Evolutionary conservation across 2,888 invertebrate genomes (phyloP).

Genomic region (Epiblema foenella): DNA sequence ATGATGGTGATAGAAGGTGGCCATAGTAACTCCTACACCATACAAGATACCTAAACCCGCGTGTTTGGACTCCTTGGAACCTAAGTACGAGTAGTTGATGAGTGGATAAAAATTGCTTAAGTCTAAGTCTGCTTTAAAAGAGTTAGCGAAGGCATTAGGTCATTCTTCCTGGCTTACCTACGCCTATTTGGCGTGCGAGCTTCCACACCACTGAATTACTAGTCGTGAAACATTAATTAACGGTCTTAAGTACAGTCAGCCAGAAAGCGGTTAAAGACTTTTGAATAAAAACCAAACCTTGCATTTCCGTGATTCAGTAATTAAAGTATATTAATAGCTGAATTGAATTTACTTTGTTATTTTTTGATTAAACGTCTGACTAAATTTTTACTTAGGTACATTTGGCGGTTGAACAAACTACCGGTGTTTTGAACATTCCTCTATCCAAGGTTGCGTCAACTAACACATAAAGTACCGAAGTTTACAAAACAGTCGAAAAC

Average conservation of each 20-base stretch:
- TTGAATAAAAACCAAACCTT: no score
- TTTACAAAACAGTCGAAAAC: conserved; percentile 4
- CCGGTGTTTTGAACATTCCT: not conserved
- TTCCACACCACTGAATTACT: conserved; percentile 9
- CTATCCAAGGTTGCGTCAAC: conserved; percentile 1
- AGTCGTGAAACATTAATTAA: not conserved
- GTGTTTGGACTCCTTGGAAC: no score
- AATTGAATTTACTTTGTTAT: not conserved
- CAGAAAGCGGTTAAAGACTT: no score
- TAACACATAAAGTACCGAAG: conserved; percentile 5
- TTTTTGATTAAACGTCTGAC: not conserved
- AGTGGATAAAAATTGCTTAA: no score
- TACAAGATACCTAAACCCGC: no score
- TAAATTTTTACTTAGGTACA: not conserved
- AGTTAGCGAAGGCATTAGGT: not conserved
- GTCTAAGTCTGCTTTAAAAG: no score
- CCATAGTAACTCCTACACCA: no score
- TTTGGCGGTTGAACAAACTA: not conserved
- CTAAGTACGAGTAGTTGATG: no score
- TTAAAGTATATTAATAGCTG: not conserved
- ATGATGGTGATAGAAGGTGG: no score
- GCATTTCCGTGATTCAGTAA: not conserved
- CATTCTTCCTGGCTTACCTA: not conserved
- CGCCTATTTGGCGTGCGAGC: conserved; percentile 6
- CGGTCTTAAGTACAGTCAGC: not conserved